Percentiles rank a stretch among this genome's conserved stretches.
Conservation (phyloP, 2,888 invertebrate species). For the Tridacna crocea region DNA sequence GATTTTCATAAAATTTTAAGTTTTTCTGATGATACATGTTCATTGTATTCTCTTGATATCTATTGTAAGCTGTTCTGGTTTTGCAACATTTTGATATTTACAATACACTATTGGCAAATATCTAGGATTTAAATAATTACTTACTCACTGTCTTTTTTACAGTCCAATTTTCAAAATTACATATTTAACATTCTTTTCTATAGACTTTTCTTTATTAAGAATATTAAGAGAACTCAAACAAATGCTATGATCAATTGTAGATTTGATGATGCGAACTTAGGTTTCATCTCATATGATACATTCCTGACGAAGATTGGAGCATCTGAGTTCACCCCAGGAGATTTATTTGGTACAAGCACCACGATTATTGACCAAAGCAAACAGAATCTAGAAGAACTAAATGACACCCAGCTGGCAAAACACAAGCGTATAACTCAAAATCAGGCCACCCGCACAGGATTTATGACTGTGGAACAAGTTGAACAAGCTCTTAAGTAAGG, state of each 20-base stretch:
- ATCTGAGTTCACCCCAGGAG: slow-evolving; percentile 79
- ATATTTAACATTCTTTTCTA: too few relatives aligned
- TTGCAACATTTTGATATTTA: too few relatives aligned
- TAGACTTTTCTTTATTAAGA: too few relatives aligned
- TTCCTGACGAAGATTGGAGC: slow-evolving; percentile 79
- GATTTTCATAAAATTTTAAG: too few relatives aligned
- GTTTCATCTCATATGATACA: slow-evolving; percentile 77
- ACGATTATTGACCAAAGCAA: slow-evolving; percentile 77
- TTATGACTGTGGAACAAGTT: slow-evolving; percentile 76
- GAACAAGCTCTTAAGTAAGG: slow-evolving; percentile 78
- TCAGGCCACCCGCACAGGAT: slow-evolving; percentile 75
- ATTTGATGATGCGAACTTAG: slow-evolving; percentile 77
- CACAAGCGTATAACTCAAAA: slow-evolving; percentile 79
- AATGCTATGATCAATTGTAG: slow-evolving; percentile 55
- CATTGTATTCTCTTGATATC: too few relatives aligned
- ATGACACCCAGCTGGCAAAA: slow-evolving; percentile 72
- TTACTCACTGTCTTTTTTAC: too few relatives aligned
- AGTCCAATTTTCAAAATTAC: too few relatives aligned
- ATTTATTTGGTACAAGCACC: slow-evolving; percentile 76
- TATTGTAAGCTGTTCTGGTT: too few relatives aligned
- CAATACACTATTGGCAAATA: too few relatives aligned
- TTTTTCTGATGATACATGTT: too few relatives aligned
- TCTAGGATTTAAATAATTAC: too few relatives aligned
- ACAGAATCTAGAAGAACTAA: slow-evolving; percentile 74
- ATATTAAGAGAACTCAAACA: too few relatives aligned